Conservation (phyloP, 2,797 vertebrate species). For the Luscinia luscinia region DNA sequence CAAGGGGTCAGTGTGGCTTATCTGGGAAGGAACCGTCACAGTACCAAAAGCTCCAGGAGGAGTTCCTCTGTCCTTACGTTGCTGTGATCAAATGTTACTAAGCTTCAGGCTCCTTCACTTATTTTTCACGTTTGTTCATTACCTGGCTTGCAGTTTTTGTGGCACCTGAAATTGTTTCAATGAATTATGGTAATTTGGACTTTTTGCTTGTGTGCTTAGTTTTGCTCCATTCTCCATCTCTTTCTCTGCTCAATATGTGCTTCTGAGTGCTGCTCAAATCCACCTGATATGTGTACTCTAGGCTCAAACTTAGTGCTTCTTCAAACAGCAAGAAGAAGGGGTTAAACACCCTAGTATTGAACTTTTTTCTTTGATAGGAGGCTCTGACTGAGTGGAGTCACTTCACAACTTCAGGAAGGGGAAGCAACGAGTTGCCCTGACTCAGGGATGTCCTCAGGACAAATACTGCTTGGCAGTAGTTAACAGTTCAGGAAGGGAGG, state of each 20-base stretch:
- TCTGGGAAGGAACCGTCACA: background rate
- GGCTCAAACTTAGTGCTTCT: background rate
- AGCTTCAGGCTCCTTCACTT: background rate
- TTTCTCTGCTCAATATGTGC: background rate
- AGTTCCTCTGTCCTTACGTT: fast-evolving
- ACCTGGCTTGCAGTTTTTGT: background rate
- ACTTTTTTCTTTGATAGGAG: background rate
- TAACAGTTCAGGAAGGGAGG: background rate
- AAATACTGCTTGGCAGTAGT: background rate
- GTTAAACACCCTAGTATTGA: background rate
- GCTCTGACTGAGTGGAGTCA: background rate
- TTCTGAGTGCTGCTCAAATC: background rate
- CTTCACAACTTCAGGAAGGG: background rate
- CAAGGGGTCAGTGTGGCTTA: background rate
- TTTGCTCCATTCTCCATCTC: background rate
- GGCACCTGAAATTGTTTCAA: background rate
- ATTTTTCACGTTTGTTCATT: background rate
- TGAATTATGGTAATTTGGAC: background rate
- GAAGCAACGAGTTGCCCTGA: background rate
- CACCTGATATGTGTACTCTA: background rate
- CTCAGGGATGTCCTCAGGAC: background rate
- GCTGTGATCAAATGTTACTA: background rate
- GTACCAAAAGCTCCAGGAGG: background rate
- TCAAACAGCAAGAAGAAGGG: fast-evolving
- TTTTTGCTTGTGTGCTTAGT: background rate